A percentile compares a stretch with the other conserved stretches of the same genome.
phyloP scores from a whole-genome alignment of 1,140 invertebrate genomes.

The Bombyx mandarina region DNA sequence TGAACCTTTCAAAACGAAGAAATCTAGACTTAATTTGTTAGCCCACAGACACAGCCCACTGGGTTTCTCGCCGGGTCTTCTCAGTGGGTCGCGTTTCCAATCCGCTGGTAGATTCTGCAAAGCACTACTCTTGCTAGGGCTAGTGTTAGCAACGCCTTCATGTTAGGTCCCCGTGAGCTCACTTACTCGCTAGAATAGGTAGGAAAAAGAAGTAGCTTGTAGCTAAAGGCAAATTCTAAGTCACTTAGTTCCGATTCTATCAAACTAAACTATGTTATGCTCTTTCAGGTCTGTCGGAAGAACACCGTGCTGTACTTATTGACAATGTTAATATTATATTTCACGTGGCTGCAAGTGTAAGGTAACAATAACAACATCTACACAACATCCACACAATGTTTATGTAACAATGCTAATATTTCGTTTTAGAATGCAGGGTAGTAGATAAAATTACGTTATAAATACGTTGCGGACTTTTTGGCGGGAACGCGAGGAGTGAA shows the following conservation, averaged over 20 bases:
- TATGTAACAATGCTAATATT: background rate
- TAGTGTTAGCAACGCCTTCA: no score
- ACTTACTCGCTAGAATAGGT: background rate
- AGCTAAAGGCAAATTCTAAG: background rate
- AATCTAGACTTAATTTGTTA: background rate
- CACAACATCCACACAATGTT: background rate
- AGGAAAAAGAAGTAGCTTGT: background rate
- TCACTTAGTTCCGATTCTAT: background rate
- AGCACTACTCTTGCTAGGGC: no score
- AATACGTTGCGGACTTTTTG: no score
- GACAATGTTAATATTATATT: conserved; percentile 88
- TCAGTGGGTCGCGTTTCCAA: no score
- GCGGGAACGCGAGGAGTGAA: no score
- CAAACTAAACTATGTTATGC: background rate
- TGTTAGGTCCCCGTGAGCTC: no score
- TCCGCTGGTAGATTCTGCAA: no score
- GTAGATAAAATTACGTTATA: no score
- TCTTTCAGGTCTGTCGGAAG: conserved; percentile 47
- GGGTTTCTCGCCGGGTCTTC: no score
- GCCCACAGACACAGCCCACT: background rate
- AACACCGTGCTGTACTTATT: conserved; percentile 74
- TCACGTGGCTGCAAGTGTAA: conserved; percentile 91
- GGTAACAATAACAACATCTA: conserved; percentile 15
- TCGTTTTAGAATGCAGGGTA: background rate
- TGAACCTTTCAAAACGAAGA: no score